A percentile compares a stretch with the other conserved stretches of the same genome.
These are phyloP conservation scores for Ethmia dodecea DNA, from an alignment of 2,888 invertebrate genomes.

Conservation along the genomic window DNA sequence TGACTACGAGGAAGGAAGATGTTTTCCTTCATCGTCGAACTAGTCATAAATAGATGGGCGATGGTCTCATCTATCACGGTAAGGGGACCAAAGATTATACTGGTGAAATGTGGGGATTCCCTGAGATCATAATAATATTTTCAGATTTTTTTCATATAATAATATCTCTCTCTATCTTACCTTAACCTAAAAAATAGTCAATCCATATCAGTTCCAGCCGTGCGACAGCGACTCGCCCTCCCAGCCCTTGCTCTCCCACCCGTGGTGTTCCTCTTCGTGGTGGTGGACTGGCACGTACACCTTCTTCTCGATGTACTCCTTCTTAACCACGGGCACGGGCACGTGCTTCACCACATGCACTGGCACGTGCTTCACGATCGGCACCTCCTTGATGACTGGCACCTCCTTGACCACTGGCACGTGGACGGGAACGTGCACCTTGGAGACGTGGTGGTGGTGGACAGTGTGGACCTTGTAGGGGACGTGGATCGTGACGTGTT, in stretches of 20 bases:
- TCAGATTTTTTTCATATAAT: too few species aligned
- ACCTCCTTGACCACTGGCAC: conserved; percentile 67
- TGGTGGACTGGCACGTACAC: conserved; percentile 54
- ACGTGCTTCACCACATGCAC: conserved; percentile 64
- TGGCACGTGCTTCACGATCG: conserved; percentile 56
- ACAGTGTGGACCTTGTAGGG: conserved; percentile 69
- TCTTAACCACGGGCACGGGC: conserved; percentile 46
- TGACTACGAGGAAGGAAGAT: too few species aligned
- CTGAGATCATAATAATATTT: too few species aligned
- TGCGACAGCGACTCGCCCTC: conserved; percentile 67
- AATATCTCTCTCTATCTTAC: too few species aligned
- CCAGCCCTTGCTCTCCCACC: conserved; percentile 33
- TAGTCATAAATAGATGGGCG: too few species aligned
- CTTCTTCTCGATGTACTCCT: conserved; percentile 38
- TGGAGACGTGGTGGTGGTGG: conserved; percentile 70
- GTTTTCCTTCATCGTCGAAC: too few species aligned
- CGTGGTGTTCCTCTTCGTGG: conserved; percentile 46
- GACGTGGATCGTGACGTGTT: conserved; percentile 69
- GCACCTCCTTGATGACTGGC: conserved; percentile 64
- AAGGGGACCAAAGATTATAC: too few species aligned
- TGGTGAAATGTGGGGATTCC: too few species aligned
- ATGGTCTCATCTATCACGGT: too few species aligned
- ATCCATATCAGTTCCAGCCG: conserved; percentile 63
- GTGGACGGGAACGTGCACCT: conserved; percentile 57
- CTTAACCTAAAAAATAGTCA: conserved; percentile 36